phyloP scores from a whole-genome alignment of 2,113 vertebrate genomes.

The Salvelinus alpinus region DNA sequence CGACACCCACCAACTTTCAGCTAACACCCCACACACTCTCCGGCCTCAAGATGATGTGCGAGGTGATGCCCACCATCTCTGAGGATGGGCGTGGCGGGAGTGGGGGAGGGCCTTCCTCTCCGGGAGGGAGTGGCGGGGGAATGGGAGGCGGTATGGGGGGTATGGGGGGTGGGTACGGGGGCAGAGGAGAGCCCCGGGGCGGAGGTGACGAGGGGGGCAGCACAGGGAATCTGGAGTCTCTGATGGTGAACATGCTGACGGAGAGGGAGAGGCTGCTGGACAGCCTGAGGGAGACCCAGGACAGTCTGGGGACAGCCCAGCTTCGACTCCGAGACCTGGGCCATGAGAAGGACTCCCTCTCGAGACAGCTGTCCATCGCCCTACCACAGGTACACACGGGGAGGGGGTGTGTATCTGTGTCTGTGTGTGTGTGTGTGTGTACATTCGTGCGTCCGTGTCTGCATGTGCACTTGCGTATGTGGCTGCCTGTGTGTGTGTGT shows the following conservation, averaged over 20 bases:
- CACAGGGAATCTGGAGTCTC: slow-evolving; percentile 89
- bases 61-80: slow-evolving; percentile 96
- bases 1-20: slow-evolving; percentile 18
- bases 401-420: not conserved
- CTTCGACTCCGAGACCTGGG: slow-evolving; percentile 86
- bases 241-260: slow-evolving; percentile 97
- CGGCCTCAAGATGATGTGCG: slow-evolving; percentile 89
- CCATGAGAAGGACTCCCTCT: slow-evolving; percentile 92
- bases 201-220: slow-evolving; percentile 85
- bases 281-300: slow-evolving; percentile 91
- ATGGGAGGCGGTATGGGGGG: slow-evolving; percentile 71
- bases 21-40: slow-evolving; percentile 21
- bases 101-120: slow-evolving; percentile 76
- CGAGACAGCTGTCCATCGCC: slow-evolving; percentile 90
- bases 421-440: not conserved
- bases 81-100: slow-evolving; percentile 85
- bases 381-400: slow-evolving; percentile 82
- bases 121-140: slow-evolving; percentile 75
- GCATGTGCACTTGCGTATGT: not conserved
- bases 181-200: slow-evolving; percentile 74
- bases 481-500: slow-evolving; percentile 1
- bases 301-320: slow-evolving; percentile 86
- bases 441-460: not conserved
- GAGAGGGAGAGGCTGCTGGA: slow-evolving; percentile 91
- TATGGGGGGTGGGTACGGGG: slow-evolving; percentile 65